phyloP scores from a whole-genome alignment of 2,888 invertebrate species.

The Ormyrus rosae region DNA sequence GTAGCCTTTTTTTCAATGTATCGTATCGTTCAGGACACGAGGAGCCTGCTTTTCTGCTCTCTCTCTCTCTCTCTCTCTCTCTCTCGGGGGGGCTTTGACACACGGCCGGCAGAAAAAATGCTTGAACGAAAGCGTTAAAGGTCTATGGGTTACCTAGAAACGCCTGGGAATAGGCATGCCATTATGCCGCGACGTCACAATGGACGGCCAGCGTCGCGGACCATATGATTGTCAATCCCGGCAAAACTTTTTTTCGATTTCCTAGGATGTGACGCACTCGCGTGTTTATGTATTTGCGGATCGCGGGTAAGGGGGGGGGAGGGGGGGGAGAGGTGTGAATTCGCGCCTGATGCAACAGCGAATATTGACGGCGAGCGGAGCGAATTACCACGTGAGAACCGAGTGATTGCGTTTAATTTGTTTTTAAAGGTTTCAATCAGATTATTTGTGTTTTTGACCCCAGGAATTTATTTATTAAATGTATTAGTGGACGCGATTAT shows the following conservation, averaged over 20 bases:
- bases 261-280: slow-evolving; percentile 33
- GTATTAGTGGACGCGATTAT: too few relatives aligned
- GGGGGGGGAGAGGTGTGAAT: background rate
- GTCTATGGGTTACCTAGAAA: slow-evolving; percentile 16
- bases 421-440: slow-evolving; percentile 25
- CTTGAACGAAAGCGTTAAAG: slow-evolving; percentile 13
- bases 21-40: slow-evolving; percentile 15
- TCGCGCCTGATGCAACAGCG: background rate
- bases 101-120: background rate
- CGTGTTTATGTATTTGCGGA: background rate
- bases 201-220: background rate
- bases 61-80: background rate
- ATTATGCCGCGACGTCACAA: slow-evolving; percentile 17
- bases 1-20: background rate
- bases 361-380: slow-evolving; percentile 21
- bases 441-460: too few relatives aligned
- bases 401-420: slow-evolving; percentile 38
- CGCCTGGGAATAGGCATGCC: slow-evolving; percentile 39
- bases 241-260: slow-evolving; percentile 33
- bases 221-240: slow-evolving; percentile 46
- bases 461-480: too few relatives aligned
- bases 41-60: background rate
- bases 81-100: slow-evolving; percentile 8
- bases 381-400: slow-evolving; percentile 25
- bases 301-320: background rate